Evolutionary conservation across 92 coral and sea anemone species (phyloP).

Genomic region (Anthopleura xanthogrammica): DNA sequence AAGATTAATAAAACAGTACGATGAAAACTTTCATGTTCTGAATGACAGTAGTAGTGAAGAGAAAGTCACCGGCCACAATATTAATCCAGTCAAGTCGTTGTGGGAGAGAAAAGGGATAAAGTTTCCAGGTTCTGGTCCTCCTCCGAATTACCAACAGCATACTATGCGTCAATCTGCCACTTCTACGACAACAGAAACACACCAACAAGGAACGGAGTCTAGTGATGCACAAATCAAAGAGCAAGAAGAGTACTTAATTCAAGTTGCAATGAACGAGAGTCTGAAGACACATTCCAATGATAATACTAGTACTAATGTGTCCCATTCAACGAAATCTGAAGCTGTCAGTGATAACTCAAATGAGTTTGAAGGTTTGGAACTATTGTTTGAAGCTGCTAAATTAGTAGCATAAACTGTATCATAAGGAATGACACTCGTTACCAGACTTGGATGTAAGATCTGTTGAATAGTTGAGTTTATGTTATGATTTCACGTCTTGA

Average conservation of each 20-base stretch:
- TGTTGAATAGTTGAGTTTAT: too few relatives aligned
- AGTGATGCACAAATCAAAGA: not conserved
- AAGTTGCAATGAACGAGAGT: constrained; percentile 23
- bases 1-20: constrained; percentile 17
- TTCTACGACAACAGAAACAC: not conserved
- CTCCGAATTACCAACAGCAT: constrained; percentile 12
- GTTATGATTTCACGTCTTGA: too few relatives aligned
- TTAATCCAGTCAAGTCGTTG: constrained; percentile 36
- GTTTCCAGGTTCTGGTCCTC: constrained; percentile 36
- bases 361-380: constrained; percentile 1
- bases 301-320: not conserved
- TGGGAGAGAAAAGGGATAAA: constrained; percentile 44
- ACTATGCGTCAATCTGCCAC: not conserved
- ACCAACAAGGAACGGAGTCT: not conserved
- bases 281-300: not conserved
- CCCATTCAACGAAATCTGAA: not conserved
- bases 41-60: not conserved
- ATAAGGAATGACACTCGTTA: too few relatives aligned
- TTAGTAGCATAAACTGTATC: not conserved
- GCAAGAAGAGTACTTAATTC: constrained; percentile 26
- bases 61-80: not conserved
- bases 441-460: too few relatives aligned
- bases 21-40: constrained; percentile 1
- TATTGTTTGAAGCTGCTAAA: constrained; percentile 26
- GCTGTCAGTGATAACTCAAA: not conserved